Conservation (phyloP, 2,797 vertebrate genomes). For the Lutra lutra region DNA sequence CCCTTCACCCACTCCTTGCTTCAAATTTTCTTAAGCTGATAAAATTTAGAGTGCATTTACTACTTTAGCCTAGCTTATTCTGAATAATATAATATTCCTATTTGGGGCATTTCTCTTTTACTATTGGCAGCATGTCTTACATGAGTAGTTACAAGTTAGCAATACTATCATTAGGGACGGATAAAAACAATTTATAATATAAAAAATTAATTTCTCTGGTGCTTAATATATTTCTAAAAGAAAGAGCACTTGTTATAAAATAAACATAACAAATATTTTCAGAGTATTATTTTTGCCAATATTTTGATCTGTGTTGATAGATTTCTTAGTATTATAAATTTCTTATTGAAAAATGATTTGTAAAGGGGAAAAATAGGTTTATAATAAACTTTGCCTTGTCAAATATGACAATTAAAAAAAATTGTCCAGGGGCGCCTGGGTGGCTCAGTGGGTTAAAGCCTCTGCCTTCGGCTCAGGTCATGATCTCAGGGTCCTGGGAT, state of each 20-base stretch:
- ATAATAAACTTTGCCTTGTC: background rate
- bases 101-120: background rate
- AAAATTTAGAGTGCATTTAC: background rate
- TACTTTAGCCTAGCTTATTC: background rate
- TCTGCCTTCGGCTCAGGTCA: too few species aligned
- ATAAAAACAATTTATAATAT: background rate
- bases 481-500: too few species aligned
- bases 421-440: too few species aligned
- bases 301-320: background rate
- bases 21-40: background rate
- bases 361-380: background rate
- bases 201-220: background rate
- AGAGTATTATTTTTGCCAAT: background rate
- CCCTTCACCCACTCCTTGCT: background rate
- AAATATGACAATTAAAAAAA: background rate
- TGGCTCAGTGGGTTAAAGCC: too few species aligned
- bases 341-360: background rate
- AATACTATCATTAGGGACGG: background rate
- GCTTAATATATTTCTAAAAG: background rate
- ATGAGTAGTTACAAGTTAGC: background rate
- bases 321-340: conserved; percentile 12
- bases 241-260: background rate
- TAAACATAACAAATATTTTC: background rate
- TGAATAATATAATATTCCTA: background rate
- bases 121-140: background rate